A percentile compares a stretch with the other conserved stretches of the same genome.
Evolutionary conservation across 2,888 invertebrate genomes (phyloP).

Genomic region (Luperina testacea): DNA sequence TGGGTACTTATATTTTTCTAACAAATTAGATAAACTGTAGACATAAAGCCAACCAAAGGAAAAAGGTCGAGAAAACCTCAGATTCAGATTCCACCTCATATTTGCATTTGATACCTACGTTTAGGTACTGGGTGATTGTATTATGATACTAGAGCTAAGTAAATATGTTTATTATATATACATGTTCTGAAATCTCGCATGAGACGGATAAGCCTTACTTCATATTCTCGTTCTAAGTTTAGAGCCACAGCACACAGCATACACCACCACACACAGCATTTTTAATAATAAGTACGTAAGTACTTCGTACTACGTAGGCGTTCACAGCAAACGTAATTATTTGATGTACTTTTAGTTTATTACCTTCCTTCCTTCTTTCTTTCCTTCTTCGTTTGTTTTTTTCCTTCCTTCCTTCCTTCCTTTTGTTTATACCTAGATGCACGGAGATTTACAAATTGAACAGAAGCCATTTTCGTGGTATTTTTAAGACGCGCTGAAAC

Average conservation of each 20-base stretch:
- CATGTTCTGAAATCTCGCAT: background rate
- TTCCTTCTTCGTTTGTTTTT: no score
- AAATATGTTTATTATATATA: background rate
- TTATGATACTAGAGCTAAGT: background rate
- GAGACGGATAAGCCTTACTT: slow-evolving; percentile 9
- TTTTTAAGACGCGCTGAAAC: background rate
- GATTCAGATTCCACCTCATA: background rate
- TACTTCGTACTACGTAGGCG: background rate
- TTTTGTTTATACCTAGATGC: background rate
- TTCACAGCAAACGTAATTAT: background rate
- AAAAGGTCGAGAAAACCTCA: background rate
- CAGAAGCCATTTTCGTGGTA: background rate
- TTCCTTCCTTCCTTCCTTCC: no score
- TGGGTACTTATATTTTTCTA: background rate
- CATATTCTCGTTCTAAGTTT: slow-evolving; percentile 40
- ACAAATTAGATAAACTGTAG: background rate
- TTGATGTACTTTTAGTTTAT: slow-evolving; percentile 23
- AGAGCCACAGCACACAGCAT: slow-evolving; percentile 39
- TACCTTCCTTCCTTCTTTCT: no score
- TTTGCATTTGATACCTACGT: background rate
- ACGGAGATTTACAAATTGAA: background rate
- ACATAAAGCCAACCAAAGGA: background rate
- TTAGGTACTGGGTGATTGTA: no score
- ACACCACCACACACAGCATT: slow-evolving; percentile 23
- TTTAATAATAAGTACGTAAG: slow-evolving; percentile 55